Evolutionary conservation across 1,140 invertebrate species (phyloP), one percentile per base, ranked within the genome.

Genomic region (Palaemon carinicauda): DNA sequence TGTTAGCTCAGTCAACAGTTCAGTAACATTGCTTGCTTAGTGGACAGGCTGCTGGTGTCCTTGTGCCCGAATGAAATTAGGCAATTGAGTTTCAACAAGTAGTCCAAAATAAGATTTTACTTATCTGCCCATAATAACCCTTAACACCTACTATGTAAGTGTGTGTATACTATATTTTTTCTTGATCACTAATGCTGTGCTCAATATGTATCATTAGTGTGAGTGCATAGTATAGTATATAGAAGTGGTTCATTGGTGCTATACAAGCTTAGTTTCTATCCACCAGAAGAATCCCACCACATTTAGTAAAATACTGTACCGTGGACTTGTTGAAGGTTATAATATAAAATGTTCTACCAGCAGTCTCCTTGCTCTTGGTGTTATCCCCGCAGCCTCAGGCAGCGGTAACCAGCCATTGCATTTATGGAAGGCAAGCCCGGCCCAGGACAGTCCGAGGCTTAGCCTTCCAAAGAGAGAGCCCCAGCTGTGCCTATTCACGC

Each of bases 391-490:
- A 24, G 82, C 52, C 53, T 75, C 73, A 77, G 71, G 74, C 82
- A 50, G 82, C 54, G 82, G 82, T 75, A 54, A 83, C 82, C 82
- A 83, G 82, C 82, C 82, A 83, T 75, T 83, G 82, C 82, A 83
- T 83, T 83, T 83, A 83, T 83, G 82, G 82, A 83, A 83, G 82
- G 71, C 27, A 29, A 82, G 31, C 69, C 81, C 50, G 81, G 33
- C 81, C 81, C 69, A 82, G 81, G 81, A 83, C 82, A 56, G 82
- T 52, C 52, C 53, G 52, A 54, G 50, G 71, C 50, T 19, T 52
- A 31, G 51, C 73, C 82, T 50, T 56, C 52, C 53, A 74, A 53
- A 74, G 82, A 31, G 65, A 41, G 56, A 75, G 53, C 73, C 71
- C 74, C 82, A 83, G 82, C 82, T 83, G 82, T 83, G 82, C 74